Percentiles rank a stretch among this genome's conserved stretches.
These are phyloP conservation scores for Ceryle rudis DNA, from an alignment of 2,797 vertebrate species.

Conservation along the genomic window DNA sequence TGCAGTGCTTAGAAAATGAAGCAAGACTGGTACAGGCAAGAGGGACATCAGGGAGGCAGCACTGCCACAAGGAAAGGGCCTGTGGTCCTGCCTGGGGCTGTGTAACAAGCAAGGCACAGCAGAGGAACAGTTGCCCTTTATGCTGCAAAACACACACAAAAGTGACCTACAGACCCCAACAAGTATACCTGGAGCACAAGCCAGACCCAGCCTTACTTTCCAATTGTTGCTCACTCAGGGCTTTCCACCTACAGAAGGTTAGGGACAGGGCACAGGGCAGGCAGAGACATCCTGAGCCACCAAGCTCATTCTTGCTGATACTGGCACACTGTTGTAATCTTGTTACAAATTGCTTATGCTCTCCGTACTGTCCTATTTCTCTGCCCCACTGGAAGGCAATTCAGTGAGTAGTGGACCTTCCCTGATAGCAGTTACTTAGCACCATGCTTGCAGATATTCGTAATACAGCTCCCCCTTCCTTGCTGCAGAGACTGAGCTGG, in stretches of 20 bases:
- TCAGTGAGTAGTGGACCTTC: neutral
- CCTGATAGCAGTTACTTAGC: neutral
- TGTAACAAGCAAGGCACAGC: neutral
- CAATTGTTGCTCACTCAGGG: neutral
- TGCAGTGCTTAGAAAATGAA: neutral
- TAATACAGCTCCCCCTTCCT: neutral
- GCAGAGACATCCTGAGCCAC: neutral
- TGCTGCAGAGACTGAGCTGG: neutral
- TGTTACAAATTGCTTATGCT: neutral
- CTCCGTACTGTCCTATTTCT: neutral
- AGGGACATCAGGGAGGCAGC: neutral
- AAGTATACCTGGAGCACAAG: neutral
- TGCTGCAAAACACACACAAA: neutral
- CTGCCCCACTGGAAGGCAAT: neutral
- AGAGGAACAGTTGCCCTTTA: neutral
- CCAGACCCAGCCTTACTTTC: neutral
- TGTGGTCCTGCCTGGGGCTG: neutral
- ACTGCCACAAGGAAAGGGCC: neutral
- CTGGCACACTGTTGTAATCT: neutral
- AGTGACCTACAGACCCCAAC: neutral
- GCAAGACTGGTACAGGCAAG: neutral
- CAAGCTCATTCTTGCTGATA: neutral
- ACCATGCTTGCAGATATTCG: rapidly evolving
- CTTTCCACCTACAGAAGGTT: neutral
- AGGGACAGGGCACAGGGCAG: neutral